phyloP scores from a whole-genome alignment of 1,140 invertebrate genomes.

The Grapholita molesta region DNA sequence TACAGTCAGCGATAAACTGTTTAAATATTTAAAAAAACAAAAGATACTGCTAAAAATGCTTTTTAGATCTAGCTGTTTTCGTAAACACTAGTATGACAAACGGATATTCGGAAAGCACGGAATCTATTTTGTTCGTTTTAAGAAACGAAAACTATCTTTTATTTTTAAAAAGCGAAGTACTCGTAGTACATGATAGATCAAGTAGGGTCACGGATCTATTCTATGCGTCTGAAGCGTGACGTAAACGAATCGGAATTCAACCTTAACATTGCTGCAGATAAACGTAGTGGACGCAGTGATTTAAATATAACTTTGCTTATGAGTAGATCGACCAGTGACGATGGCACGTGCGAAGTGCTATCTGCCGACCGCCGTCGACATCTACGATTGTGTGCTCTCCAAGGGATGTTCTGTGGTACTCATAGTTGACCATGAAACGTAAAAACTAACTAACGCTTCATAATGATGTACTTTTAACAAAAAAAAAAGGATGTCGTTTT shows the following conservation, averaged over 20 bases:
- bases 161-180: neutral
- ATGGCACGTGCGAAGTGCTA: slow-evolving; percentile 1
- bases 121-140: no score
- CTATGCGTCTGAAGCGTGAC: slow-evolving; percentile 34
- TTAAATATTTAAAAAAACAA: no score
- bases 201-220: slow-evolving; percentile 14
- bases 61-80: no score
- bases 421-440: no score
- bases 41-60: no score
- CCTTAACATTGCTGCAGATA: slow-evolving; percentile 66
- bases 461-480: no score
- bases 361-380: neutral
- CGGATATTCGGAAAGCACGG: no score
- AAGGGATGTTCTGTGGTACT: neutral
- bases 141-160: no score
- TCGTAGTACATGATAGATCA: neutral
- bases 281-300: slow-evolving; percentile 42
- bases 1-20: no score
- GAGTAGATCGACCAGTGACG: slow-evolving; percentile 25
- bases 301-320: slow-evolving; percentile 64
- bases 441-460: no score
- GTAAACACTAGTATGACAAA: no score
- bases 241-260: slow-evolving; percentile 58
- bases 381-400: neutral
- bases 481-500: no score